These are phyloP conservation scores for Calidris pugnax DNA, from an alignment of 2,113 vertebrate species.

Conservation along the genomic window DNA sequence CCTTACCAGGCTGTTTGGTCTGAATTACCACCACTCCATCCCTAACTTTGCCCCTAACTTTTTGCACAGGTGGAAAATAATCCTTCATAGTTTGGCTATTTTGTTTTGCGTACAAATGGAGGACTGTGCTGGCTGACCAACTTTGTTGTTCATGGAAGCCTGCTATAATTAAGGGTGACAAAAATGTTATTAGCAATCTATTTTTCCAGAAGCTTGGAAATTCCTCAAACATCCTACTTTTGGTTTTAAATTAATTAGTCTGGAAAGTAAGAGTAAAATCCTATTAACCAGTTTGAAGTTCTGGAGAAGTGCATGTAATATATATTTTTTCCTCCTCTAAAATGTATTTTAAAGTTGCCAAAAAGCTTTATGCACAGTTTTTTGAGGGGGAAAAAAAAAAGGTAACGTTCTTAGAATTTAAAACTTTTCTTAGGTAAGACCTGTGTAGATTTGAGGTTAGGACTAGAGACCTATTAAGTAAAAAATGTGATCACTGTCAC, in stretches of 20 bases:
- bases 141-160: background rate
- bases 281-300: background rate
- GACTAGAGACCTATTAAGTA: background rate
- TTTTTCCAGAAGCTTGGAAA: background rate
- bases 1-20: background rate
- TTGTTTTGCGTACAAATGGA: background rate
- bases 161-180: background rate
- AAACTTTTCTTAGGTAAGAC: background rate
- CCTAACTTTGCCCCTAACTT: background rate
- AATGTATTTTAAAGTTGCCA: background rate
- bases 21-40: background rate
- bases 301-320: background rate
- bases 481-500: background rate
- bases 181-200: background rate
- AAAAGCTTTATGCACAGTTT: background rate
- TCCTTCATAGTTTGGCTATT: background rate
- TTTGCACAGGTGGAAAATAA: background rate
- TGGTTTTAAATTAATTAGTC: background rate
- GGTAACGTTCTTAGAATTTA: background rate
- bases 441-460: background rate
- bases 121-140: background rate
- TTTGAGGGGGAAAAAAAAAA: background rate
- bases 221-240: background rate
- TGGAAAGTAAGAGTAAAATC: background rate
- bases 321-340: background rate